Evolutionary conservation across 2,797 vertebrate species (phyloP), one percentile per base, ranked within the genome.

Genomic region (Emys orbicularis): DNA sequence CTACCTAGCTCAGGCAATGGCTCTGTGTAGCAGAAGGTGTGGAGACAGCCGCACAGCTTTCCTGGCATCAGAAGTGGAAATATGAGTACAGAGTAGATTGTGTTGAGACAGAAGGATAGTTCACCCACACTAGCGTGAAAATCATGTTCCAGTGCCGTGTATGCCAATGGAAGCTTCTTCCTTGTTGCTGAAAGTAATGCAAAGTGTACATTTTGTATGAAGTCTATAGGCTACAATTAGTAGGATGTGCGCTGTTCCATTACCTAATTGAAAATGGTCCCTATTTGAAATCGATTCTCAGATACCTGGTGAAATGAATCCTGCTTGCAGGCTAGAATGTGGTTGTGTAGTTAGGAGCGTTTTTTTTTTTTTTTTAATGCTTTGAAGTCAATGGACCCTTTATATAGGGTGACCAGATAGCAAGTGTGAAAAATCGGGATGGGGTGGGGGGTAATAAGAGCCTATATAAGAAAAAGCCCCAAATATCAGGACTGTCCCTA

Each of bases 11-110:
- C 16, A 74, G 74, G 59, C 84, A 90, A 72, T 61, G 59, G 25
- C 61, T 84, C 84, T n/a, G 1, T 16, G 4, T 57, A 52, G 81
- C 44, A 83, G 54, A 81, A 61, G 16, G 1, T 77, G 61, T 88
- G 79, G 86, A 86, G 84, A 86, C 23, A 95, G 25, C 72, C 93
- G 37, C 57, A 94, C 57, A 65, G 44, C 54, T 93, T 95, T 91
- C 91, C 90, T 96, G 88, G 92, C 72, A 23, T 72, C 86, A 82
- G 53, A 83, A 85, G 21, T 86, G 79, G 94, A 95, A 95, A 89
- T 84, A 49, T 6, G 25, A 49, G 52, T 54, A 84, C 88, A 88
- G 81, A 93, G 77, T 50, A 44, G 81, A 19, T 34, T 80, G 25
- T 61, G 31, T 5, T 27, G 84, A 79, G 74, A 6, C 1, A 2